Base-by-base conservation (phyloP, 2,113 vertebrate species). In the Sorex fumeus region DNA sequence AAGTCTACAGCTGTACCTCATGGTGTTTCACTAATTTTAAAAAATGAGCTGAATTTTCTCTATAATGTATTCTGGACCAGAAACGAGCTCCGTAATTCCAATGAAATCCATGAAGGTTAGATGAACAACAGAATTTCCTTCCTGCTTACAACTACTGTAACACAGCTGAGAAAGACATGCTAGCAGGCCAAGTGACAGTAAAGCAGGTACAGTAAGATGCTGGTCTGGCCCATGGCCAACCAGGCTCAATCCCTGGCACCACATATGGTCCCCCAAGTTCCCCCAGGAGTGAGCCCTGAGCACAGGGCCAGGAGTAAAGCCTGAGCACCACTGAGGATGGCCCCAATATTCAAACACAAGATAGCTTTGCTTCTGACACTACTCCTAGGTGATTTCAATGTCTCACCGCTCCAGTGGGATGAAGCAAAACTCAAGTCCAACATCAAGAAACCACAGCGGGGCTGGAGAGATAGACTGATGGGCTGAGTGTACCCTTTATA, bases 11-110 rank as follows among this genome's bases (percentile, higher is more conserved):
- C n/a, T n/a, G n/a, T n/a, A n/a, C n/a, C n/a, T n/a, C n/a, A n/a
- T n/a, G n/a, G n/a, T n/a, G n/a, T n/a, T n/a, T n/a, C n/a, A n/a
- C n/a, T n/a, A n/a, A n/a, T n/a, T n/a, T n/a, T n/a, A n/a, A n/a
- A n/a, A 72, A 72, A 91, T 50, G 80, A 91, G 69, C 78, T 81
- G 32, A 88, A 87, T 23, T 90, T 94, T 84, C 76, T 91, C 72
- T 87, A 53, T 62, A 57, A 45, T 16, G 53, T 84, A 53, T 86
- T 80, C 88, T 75, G 60, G 87, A 80, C 50, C 80, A 88, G 77
- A 95, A 93, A 89, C 92, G 67, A 92, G 50, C 27, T 67, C 45
- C 45, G 71, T 64, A 77, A 32, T 78, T 94, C 53, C 64, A 84
- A 66, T 36, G 81, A 82, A 30, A 91, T 91, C 62, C 21, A 18